A percentile compares a stretch with the other conserved stretches of the same genome.
These are phyloP conservation scores for Aplysina aerophoba DNA, from an alignment of 37 sponge, comb jelly and placozoan genomes.

Conservation along the genomic window DNA sequence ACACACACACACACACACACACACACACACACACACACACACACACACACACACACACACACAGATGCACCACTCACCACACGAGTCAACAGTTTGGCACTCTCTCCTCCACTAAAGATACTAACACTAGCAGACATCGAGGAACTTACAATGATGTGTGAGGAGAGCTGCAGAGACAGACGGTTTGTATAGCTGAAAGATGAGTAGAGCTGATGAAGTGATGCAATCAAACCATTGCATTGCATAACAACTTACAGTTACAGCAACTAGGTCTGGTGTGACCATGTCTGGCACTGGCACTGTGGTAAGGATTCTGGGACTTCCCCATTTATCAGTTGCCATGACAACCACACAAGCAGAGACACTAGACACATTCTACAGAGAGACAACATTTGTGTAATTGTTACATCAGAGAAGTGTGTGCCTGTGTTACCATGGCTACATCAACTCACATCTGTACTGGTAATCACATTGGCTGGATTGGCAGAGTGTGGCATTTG, in stretches of 20 bases:
- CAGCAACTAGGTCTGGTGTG: constrained; percentile 9
- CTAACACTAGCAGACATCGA: not conserved
- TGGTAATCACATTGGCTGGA: not conserved
- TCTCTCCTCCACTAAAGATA: not conserved
- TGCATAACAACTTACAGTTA: constrained; percentile 4
- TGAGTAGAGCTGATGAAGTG: not conserved
- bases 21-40: no score
- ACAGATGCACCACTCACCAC: not conserved
- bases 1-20: not conserved
- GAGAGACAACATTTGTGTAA: not conserved
- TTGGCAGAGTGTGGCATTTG: not conserved
- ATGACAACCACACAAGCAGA: constrained; percentile 50
- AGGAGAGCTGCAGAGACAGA: constrained; percentile 16
- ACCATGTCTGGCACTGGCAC: not conserved
- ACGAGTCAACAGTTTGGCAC: not conserved
- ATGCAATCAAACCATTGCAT: no score
- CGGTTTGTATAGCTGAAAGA: not conserved
- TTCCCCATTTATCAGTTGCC: constrained; percentile 2
- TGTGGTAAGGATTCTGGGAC: not conserved
- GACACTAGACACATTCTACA: constrained; percentile 23
- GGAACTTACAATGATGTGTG: not conserved
- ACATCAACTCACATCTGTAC: constrained; percentile 7
- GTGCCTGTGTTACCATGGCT: not conserved
- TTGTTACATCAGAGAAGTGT: not conserved
- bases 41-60: not conserved